These are phyloP conservation scores for Athrips mouffetella DNA, from an alignment of 2,888 invertebrate genomes.

Conservation along the genomic window DNA sequence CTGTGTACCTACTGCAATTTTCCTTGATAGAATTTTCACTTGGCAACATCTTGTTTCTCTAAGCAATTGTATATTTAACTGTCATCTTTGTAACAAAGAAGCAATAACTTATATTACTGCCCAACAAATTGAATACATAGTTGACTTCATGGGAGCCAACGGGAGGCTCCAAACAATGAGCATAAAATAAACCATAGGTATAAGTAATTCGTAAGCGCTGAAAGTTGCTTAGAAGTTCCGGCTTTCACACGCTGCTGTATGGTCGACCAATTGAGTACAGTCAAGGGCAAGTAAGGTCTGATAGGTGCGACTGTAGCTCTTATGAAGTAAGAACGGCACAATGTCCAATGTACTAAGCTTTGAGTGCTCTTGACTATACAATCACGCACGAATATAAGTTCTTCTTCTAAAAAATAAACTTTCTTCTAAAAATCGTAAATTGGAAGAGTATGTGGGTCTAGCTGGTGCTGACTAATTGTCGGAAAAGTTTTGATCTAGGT, in stretches of 20 bases:
- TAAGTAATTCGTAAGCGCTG: not conserved
- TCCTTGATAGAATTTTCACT: not conserved
- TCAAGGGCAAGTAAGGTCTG: not conserved
- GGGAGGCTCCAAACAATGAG: constrained; percentile 13
- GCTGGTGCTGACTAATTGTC: too few relatives aligned
- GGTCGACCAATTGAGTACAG: not conserved
- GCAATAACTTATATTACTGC: constrained; percentile 20
- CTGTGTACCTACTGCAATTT: too few relatives aligned
- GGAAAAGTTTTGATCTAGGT: too few relatives aligned
- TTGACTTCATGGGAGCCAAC: constrained; percentile 14
- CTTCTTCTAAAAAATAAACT: too few relatives aligned
- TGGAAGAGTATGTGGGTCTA: too few relatives aligned
- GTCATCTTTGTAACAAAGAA: constrained; percentile 15
- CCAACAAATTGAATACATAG: constrained; percentile 22
- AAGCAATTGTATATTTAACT: not conserved
- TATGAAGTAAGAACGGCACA: not conserved
- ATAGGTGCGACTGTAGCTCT: not conserved
- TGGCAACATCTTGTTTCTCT: not conserved
- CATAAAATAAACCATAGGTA: constrained; percentile 14
- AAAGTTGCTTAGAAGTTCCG: not conserved
- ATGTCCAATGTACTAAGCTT: too few relatives aligned
- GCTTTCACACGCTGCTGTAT: not conserved
- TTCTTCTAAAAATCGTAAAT: too few relatives aligned
- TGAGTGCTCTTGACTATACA: too few relatives aligned
- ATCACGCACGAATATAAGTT: too few relatives aligned